Base-by-base conservation (phyloP, 2,888 invertebrate genomes). In the Hypercompe scribonia region DNA sequence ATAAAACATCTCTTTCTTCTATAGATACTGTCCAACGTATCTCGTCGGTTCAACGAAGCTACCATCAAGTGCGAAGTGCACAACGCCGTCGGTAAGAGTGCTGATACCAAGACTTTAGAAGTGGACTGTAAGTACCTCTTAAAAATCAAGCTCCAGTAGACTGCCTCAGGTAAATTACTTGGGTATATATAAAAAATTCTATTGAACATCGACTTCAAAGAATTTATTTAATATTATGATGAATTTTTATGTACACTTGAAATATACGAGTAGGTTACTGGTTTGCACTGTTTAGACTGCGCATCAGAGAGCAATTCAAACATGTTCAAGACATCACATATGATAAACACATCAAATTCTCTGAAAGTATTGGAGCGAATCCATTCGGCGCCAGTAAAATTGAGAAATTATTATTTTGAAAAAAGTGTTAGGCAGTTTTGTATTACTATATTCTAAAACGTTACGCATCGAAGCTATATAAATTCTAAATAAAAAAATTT, bases 1-100 rank as follows among this genome's bases (percentile, higher is more conserved):
- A 18, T 28, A 36, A n/a, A 21, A 31, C 46, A 70, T 28, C 10
- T 64, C 13, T 33, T 18, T 68, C 87, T 89, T 80, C 84, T 85
- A 21, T 89, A 96, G 96, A 95, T 97, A 72, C 96, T 99, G 78
- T 96, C 97, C 82, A 98, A 98, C 90, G 97, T 99, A 71, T 97
- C 98, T 2, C 96, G 98, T 46, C 97, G 97, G 85, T 97, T 97
- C 89, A 98, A 99, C 94, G 98, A 98, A 87, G 98, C 98, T 68
- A 98, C 98, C 63, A 97, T 99, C 83, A 98, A 98, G 89, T 99
- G 99, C 91, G 99, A 99, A 92, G 99, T 98, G 33, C 97, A 97
- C 89, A 99, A 99, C 92, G 96, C 97, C 5, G 98, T 99, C 33
- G 99, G 99, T 21, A 98, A 98, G 86, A 98, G 98, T 89, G 97